phyloP scores from a whole-genome alignment of 2,113 vertebrate species.

The Aphelocoma coerulescens region DNA sequence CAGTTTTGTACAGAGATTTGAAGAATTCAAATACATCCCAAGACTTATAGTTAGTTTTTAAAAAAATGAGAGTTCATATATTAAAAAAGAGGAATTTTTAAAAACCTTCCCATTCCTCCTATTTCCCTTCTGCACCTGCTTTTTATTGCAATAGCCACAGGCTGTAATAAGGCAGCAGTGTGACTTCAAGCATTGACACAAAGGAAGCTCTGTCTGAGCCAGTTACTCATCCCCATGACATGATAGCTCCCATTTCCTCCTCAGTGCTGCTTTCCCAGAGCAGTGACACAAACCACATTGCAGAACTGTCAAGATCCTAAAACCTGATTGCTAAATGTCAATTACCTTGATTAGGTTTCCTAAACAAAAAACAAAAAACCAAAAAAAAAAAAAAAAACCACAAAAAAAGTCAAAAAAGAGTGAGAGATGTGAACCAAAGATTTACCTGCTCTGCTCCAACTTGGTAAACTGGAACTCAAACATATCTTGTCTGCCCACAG shows the following conservation, averaged over 20 bases:
- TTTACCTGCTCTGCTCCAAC: not conserved
- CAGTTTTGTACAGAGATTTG: not conserved
- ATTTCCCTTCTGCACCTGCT: conserved; percentile 55
- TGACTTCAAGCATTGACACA: conserved; percentile 23
- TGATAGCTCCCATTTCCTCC: conserved; percentile 64
- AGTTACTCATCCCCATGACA: conserved; percentile 60
- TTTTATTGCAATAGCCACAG: conserved; percentile 58
- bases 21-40: not conserved
- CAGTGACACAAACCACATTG: conserved; percentile 56
- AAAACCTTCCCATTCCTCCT: not conserved
- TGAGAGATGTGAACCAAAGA: not conserved
- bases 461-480: not conserved
- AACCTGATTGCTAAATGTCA: conserved; percentile 51
- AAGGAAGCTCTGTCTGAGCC: conserved; percentile 57
- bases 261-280: conserved; percentile 46
- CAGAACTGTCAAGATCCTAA: conserved; percentile 56
- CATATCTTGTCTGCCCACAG: not conserved
- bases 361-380: not conserved
- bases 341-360: conserved; percentile 48
- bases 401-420: fast-evolving
- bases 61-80: not conserved
- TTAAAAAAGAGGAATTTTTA: not conserved
- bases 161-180: conserved; percentile 45
- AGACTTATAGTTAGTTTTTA: not conserved
- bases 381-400: not conserved